Base-by-base conservation (phyloP, 1,140 invertebrate species). In the Anastrepha ludens region DNA sequence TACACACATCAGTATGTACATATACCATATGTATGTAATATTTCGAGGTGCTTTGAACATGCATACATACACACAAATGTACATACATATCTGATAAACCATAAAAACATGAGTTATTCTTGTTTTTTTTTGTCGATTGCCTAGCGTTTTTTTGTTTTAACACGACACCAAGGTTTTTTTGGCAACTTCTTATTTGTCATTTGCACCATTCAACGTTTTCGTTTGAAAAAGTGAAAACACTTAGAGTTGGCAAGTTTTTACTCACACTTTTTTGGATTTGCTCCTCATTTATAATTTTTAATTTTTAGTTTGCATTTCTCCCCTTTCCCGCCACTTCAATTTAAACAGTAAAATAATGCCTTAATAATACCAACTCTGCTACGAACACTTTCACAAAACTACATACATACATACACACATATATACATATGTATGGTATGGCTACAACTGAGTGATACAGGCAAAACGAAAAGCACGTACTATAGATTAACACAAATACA, bases 341-440 rank as follows among this genome's bases (percentile, higher is more conserved):
- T 81, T 81, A 55, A 81, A 81, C 47, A 81, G 29, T 50, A 81
- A 81, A 81, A 29, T 50, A 55, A 44, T 15, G 17, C 44, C 47
- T 81, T 55, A 55, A 58, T 55, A 13, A 58, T 55, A 13, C 47
- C 17, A 17, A 81, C 2, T 41, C n/a, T 20, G 74, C 20, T 81
- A 81, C 47, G 41, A 55, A 81, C 74, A 81, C 74, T 81, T 81
- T 81, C 74, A 81, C 74, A 81, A 55, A 81, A 74, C 70, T 74
- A 74, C 44, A 15, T 64, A 0, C 17, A 15, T 64, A 64, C 13
- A 58, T 58, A 58, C 13, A 58, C 2, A 58, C 55, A 13, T n/a
- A n/a, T n/a, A n/a, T 8, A 13, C 13, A 58, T 58, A 58, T 58
- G 55, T 13, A 58, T 62, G 8, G 60, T 13, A 62, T 29, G 60